Evolutionary conservation across 2,113 vertebrate genomes (phyloP).

Genomic region (Sinocyclocheilus grahami): DNA sequence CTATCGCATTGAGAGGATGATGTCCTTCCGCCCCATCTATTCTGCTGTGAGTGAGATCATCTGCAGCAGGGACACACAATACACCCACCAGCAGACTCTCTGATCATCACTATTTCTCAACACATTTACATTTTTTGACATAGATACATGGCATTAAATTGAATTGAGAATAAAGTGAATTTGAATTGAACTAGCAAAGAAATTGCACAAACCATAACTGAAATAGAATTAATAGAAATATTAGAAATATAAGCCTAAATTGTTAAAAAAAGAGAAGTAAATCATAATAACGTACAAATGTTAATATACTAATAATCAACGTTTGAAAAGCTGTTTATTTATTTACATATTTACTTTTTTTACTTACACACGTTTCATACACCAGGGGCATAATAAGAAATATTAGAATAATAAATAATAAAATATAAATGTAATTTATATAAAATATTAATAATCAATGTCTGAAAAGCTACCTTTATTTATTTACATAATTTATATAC

Average conservation of each 20-base stretch:
- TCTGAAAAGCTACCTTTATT: too few species aligned
- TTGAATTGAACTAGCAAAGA: neutral
- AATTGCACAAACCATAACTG: neutral
- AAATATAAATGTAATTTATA: neutral
- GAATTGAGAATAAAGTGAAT: neutral
- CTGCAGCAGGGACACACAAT: neutral
- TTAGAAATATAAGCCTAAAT: neutral
- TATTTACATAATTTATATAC: too few species aligned
- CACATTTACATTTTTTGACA: neutral
- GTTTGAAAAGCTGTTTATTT: neutral
- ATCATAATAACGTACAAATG: neutral
- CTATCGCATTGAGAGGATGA: constrained; percentile 94
- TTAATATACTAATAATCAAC: neutral
- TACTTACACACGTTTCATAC: neutral
- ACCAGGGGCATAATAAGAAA: neutral
- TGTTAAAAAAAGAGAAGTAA: neutral
- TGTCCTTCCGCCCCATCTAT: constrained; percentile 96
- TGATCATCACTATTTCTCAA: neutral
- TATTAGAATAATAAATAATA: neutral
- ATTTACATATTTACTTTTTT: neutral
- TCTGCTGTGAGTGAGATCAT: constrained; percentile 82
- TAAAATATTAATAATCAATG: neutral
- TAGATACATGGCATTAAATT: neutral
- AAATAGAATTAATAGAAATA: neutral
- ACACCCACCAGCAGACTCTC: neutral